Base-by-base conservation (phyloP, 2,888 invertebrate species). In the Cheilosia impressa region DNA sequence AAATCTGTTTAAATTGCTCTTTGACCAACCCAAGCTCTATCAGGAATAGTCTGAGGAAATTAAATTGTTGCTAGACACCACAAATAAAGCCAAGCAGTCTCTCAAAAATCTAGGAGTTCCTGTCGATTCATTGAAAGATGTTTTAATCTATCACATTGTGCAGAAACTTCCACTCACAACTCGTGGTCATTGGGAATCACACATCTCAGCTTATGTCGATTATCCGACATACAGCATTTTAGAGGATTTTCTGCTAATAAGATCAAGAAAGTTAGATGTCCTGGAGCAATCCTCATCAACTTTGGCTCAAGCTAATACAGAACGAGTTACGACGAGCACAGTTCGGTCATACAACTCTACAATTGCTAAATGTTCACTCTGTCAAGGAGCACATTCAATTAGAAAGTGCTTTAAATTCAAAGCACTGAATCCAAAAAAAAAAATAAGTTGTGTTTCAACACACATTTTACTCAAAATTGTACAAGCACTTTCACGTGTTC, bases 71-170 rank as follows among this genome's bases (percentile, higher is more conserved):
- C 1, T 76, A n/a, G 43, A 76, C 4, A 68, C 60, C 27, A 60
- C 66, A n/a, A 60, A 60, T 31, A 52, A 76, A 68, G 76, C 43
- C 13, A 76, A 52, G 31, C 66, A 58, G 31, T 24, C 58, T 15
- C 17, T 66, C 0, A n/a, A 58, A 45, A 66, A 60, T 57, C 65
- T 58, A 13, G 58, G 66, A n/a, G 73, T 63, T 1, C 31, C 63
- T 34, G 63, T 73, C 2, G 13, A 27, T 1, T 63, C 47, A 34
- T 73, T 63, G 73, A 47, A 73, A 63, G 63, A 73, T 13, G 55
- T 63, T 22, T 10, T 73, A 2, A 63, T 73, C 6, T 71, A 6
- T n/a, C 60, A 71, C 17, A 71, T 27, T 0, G 60, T 52, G 4
- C n/a, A 38, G n/a, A 53, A 68, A 50, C 41, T 68, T 27, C 66